A percentile compares a stretch with the other conserved stretches of the same genome.
These are phyloP conservation scores for Agrilus mali DNA, from an alignment of 2,888 invertebrate species.

Conservation along the genomic window DNA sequence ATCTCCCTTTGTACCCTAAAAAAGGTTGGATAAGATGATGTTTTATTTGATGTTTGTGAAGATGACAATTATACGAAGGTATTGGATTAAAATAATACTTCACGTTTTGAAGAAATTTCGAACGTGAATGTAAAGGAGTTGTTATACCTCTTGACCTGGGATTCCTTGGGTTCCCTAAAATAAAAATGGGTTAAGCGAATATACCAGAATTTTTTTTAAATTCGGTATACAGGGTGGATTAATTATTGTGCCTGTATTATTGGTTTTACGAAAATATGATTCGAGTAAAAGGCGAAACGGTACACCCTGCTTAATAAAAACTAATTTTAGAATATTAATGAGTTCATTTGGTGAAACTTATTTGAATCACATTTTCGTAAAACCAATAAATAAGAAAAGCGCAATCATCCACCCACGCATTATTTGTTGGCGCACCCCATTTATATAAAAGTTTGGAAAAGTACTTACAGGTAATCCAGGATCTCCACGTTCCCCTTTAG, in stretches of 20 bases:
- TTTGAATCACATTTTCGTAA: too few species aligned
- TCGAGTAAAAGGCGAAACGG: too few species aligned
- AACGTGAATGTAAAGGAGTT: constrained; percentile 14
- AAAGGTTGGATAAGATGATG: constrained; percentile 19
- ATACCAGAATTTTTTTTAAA: too few species aligned
- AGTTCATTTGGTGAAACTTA: too few species aligned
- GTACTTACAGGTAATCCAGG: constrained; percentile 81
- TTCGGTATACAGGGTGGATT: too few species aligned
- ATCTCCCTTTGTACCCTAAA: constrained; percentile 79
- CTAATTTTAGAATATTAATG: too few species aligned
- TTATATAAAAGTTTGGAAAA: neutral
- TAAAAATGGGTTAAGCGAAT: constrained; percentile 11
- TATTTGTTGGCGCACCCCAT: too few species aligned
- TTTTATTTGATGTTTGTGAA: constrained; percentile 2
- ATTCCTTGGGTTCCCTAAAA: constrained; percentile 89
- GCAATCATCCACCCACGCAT: too few species aligned
- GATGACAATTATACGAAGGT: neutral
- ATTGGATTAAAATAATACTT: neutral
- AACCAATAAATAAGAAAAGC: too few species aligned
- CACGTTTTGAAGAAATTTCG: neutral
- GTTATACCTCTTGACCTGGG: constrained; percentile 73
- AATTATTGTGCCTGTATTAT: too few species aligned
- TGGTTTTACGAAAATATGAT: too few species aligned
- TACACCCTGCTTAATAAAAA: too few species aligned
- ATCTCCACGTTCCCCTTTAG: constrained; percentile 86